These are phyloP conservation scores for Pararge aegeria DNA, from an alignment of 1,140 invertebrate genomes.

Conservation along the genomic window DNA sequence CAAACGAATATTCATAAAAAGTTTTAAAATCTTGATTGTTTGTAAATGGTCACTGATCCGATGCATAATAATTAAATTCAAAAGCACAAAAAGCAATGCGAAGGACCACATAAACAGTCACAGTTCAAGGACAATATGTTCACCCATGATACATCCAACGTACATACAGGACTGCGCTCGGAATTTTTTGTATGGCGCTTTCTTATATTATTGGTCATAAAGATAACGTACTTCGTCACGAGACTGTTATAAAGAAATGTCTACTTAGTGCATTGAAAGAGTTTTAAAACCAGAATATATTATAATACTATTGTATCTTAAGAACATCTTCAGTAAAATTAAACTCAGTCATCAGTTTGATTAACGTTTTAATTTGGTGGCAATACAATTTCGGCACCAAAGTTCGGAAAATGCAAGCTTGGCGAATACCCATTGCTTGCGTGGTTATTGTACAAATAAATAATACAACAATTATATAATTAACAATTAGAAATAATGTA, in stretches of 20 bases:
- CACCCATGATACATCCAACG: conserved; percentile 27
- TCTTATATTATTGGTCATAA: conserved; percentile 24
- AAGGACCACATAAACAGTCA: conserved; percentile 40
- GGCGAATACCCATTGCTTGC: too few relatives aligned
- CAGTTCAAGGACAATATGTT: conserved; percentile 28
- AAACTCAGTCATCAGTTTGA: too few relatives aligned
- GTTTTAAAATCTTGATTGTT: background rate
- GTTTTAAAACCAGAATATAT: conserved; percentile 27
- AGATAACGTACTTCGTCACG: conserved; percentile 18
- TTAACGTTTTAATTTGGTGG: too few relatives aligned
- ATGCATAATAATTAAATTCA: conserved; percentile 59
- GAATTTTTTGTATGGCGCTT: conserved; percentile 13
- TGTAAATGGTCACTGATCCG: conserved; percentile 37
- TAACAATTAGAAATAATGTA: too few relatives aligned
- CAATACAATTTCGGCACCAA: too few relatives aligned
- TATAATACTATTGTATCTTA: background rate
- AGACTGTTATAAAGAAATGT: conserved; percentile 26
- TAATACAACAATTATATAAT: too few relatives aligned
- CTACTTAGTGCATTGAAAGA: conserved; percentile 33
- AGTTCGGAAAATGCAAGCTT: too few relatives aligned
- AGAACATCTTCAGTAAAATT: too few relatives aligned
- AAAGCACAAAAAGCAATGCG: conserved; percentile 61
- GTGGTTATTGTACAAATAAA: too few relatives aligned
- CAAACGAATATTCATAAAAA: background rate
- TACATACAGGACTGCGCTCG: conserved; percentile 24